phyloP scores from a whole-genome alignment of 2,113 vertebrate genomes.

The Noturus placidus region DNA sequence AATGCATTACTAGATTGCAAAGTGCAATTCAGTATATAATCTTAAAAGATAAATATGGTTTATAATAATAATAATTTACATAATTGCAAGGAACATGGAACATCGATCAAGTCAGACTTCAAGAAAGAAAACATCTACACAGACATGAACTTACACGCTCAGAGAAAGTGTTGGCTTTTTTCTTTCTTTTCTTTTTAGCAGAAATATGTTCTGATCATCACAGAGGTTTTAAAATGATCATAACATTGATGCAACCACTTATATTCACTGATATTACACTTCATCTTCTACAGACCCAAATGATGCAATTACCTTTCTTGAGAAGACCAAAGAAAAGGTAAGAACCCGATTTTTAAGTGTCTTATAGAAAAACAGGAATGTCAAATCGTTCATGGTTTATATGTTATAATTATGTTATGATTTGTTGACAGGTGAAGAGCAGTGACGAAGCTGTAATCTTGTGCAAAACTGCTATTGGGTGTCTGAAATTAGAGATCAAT shows the following conservation, averaged over 20 bases:
- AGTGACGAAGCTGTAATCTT: conserved; percentile 91
- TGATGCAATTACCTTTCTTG: conserved; percentile 91
- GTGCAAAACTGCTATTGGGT: conserved; percentile 92
- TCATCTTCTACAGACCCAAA: conserved; percentile 77
- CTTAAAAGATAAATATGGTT: neutral
- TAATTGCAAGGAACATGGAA: neutral
- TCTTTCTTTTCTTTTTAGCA: neutral
- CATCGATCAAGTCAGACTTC: neutral
- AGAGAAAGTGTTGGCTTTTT: neutral
- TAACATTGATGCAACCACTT: neutral
- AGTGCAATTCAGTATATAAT: neutral
- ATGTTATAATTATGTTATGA: neutral
- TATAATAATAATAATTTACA: neutral
- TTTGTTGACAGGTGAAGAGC: conserved; percentile 83
- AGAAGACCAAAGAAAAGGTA: conserved; percentile 97
- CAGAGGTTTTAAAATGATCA: neutral
- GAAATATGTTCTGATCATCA: neutral
- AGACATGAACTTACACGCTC: neutral
- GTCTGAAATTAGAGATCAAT: conserved; percentile 88
- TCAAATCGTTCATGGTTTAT: neutral
- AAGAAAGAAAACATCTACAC: neutral
- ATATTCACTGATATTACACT: neutral
- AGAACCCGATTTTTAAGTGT: neutral
- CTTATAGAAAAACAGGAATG: neutral
- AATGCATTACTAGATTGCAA: neutral